Conservation (phyloP, 2,113 vertebrate species). For the Phaetusa simplex region DNA sequence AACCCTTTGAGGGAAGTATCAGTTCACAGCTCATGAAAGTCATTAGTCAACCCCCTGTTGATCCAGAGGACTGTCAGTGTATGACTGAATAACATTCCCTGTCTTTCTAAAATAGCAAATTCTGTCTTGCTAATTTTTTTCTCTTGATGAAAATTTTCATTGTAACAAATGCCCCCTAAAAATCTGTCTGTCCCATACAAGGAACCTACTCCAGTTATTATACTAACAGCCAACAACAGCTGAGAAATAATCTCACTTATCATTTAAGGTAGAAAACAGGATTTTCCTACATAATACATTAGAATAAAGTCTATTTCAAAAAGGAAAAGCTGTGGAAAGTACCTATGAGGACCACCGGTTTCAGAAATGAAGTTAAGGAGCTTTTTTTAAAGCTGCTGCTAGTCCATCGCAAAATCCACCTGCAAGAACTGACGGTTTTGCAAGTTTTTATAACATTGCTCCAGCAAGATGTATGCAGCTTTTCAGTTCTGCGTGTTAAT, state of each 20-base stretch:
- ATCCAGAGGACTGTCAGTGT: background rate
- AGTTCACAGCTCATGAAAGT: background rate
- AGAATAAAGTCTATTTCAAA: background rate
- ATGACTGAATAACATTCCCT: background rate
- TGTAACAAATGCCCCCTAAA: background rate
- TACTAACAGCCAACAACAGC: background rate
- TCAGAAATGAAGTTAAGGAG: background rate
- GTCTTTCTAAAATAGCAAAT: background rate
- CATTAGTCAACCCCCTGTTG: background rate
- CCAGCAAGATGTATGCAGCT: background rate
- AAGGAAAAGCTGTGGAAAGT: background rate
- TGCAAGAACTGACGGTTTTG: background rate
- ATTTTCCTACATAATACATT: background rate
- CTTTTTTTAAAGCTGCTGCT: background rate
- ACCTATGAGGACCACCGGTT: background rate
- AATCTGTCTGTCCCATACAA: background rate
- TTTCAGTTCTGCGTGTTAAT: background rate
- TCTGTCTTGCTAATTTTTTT: background rate
- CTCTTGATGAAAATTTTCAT: background rate
- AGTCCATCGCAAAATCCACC: background rate
- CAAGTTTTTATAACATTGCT: background rate
- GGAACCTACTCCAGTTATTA: background rate
- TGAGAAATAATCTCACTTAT: background rate
- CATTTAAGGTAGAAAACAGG: background rate
- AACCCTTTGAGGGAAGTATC: background rate